Evolutionary conservation across 2,888 invertebrate species (phyloP).

Genomic region (Hyposoter didymator): DNA sequence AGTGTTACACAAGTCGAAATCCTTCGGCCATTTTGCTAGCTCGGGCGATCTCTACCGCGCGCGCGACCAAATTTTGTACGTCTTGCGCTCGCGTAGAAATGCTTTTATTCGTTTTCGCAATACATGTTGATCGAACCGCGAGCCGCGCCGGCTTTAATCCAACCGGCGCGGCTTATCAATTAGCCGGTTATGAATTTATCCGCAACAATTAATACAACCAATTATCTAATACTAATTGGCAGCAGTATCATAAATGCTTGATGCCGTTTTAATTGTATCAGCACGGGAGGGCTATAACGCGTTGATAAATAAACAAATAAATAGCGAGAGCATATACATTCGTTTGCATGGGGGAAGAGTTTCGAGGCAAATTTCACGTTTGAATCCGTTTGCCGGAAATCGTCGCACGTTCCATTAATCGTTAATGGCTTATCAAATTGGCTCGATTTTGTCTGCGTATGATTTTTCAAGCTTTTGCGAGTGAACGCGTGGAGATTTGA

Average conservation of each 20-base stretch:
- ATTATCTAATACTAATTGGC: slow-evolving; percentile 40
- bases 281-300: not conserved
- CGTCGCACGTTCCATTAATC: too few relatives aligned
- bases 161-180: slow-evolving; percentile 33
- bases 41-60: slow-evolving; percentile 69
- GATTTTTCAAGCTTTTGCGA: slow-evolving; percentile 19
- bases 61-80: slow-evolving; percentile 48
- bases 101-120: slow-evolving; percentile 49
- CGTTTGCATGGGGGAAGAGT: too few relatives aligned
- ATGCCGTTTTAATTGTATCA: slow-evolving; percentile 2
- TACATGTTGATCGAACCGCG: slow-evolving; percentile 60
- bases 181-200: slow-evolving; percentile 46
- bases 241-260: not conserved
- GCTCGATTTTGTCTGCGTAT: not conserved
- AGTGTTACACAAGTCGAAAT: slow-evolving; percentile 82
- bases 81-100: not conserved
- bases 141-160: slow-evolving; percentile 11
- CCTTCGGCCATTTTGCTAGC: slow-evolving; percentile 82
- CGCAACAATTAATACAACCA: slow-evolving; percentile 13
- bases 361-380: not conserved
- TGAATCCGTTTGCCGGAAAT: not conserved
- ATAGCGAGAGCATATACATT: not conserved
- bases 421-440: too few relatives aligned
- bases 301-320: not conserved
- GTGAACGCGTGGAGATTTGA: not conserved